phyloP scores from a whole-genome alignment of 1,140 invertebrate genomes.

The Megalopta genalis region DNA sequence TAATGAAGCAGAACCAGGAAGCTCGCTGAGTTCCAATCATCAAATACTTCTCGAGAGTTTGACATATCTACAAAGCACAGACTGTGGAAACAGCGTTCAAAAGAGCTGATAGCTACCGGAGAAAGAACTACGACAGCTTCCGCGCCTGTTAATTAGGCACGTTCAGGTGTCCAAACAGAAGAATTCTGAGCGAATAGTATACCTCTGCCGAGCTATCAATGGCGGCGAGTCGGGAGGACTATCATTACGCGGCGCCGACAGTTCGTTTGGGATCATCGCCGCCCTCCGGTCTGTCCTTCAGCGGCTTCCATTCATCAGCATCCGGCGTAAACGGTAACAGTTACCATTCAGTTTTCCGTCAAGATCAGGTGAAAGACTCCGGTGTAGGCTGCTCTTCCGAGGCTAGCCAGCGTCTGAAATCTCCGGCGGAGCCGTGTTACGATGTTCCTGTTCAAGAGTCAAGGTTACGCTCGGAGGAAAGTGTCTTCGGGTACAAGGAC shows the following conservation, averaged over 20 bases:
- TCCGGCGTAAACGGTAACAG: not conserved
- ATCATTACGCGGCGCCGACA: not conserved
- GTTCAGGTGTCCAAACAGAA: not conserved
- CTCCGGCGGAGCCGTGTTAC: not conserved
- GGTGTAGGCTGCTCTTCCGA: not conserved
- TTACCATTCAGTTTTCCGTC: too few relatives aligned
- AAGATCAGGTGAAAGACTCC: not conserved
- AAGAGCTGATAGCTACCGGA: too few relatives aligned
- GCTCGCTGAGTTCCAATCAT: too few relatives aligned
- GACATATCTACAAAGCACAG: too few relatives aligned
- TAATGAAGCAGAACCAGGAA: too few relatives aligned
- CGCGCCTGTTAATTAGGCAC: too few relatives aligned
- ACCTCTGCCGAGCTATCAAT: not conserved
- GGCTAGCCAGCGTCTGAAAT: slow-evolving; percentile 1
- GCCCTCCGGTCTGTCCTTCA: not conserved
- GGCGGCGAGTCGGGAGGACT: not conserved
- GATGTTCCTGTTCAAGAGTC: slow-evolving; percentile 34
- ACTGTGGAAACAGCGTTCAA: too few relatives aligned
- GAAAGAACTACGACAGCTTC: too few relatives aligned
- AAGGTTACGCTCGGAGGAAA: slow-evolving; percentile 31
- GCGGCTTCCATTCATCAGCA: not conserved
- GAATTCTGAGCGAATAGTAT: not conserved
- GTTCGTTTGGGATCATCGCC: not conserved
- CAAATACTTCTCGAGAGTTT: too few relatives aligned
- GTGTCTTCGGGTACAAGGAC: slow-evolving; percentile 6